Evolutionary conservation across 2,797 vertebrate species (phyloP).

Genomic region (Sebastes minor): DNA sequence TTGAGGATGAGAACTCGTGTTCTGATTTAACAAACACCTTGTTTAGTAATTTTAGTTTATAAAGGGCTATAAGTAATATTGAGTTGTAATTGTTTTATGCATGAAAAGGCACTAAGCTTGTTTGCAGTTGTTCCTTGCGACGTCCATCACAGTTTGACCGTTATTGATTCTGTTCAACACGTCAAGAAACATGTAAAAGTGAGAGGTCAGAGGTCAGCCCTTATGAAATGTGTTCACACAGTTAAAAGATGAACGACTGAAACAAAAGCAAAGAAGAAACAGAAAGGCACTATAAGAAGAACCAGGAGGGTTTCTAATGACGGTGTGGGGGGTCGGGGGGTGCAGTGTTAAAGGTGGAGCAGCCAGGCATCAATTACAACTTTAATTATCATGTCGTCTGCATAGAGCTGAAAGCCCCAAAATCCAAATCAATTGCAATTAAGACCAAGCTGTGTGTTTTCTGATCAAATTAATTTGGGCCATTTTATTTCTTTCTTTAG

Average conservation of each 20-base stretch:
- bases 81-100: neutral
- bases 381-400: conserved; percentile 2
- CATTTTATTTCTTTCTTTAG: neutral
- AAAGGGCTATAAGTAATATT: neutral
- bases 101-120: conserved; percentile 3
- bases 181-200: neutral
- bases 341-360: conserved; percentile 4
- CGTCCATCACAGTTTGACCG: neutral
- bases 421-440: neutral
- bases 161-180: neutral
- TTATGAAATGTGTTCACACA: conserved; percentile 39
- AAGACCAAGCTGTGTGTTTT: neutral
- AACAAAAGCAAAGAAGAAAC: conserved; percentile 28
- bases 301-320: conserved; percentile 24
- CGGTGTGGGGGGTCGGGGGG: neutral
- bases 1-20: neutral
- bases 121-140: neutral
- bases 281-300: conserved; percentile 20
- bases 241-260: conserved; percentile 48
- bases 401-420: conserved; percentile 5
- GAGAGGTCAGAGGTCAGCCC: conserved; percentile 38
- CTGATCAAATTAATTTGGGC: neutral
- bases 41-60: neutral
- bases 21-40: neutral
- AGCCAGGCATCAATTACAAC: neutral